Evolutionary conservation across 2,113 vertebrate genomes (phyloP).

Genomic region (Empidonax alnorum): DNA sequence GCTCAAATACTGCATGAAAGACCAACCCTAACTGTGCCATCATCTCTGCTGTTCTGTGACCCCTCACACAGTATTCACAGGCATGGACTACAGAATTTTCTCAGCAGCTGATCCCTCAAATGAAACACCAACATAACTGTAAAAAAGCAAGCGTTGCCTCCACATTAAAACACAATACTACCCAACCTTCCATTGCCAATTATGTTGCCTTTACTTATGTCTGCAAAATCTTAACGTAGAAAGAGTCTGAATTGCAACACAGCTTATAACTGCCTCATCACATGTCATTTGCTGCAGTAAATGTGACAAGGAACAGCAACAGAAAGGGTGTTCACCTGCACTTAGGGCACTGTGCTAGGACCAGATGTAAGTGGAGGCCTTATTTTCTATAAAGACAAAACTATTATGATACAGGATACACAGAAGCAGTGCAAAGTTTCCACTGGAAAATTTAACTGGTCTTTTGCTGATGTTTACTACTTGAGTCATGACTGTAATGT

Average conservation of each 20-base stretch:
- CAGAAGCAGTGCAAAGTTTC: background rate
- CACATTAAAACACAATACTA: background rate
- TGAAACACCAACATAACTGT: background rate
- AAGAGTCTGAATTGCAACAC: background rate
- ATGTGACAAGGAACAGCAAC: background rate
- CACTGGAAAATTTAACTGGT: background rate
- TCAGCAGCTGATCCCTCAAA: background rate
- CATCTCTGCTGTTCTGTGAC: background rate
- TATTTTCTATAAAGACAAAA: background rate
- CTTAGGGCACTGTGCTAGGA: background rate
- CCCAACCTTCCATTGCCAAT: background rate
- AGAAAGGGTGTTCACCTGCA: background rate
- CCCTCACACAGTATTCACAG: background rate
- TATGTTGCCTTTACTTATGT: background rate
- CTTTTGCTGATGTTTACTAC: background rate
- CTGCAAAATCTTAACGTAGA: background rate
- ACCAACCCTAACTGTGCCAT: background rate
- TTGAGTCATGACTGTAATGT: background rate
- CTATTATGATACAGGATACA: background rate
- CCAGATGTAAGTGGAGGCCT: background rate
- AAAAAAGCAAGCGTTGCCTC: background rate
- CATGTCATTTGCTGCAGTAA: background rate
- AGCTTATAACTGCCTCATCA: background rate
- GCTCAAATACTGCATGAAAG: background rate
- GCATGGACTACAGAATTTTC: background rate